Percentiles rank a stretch among this genome's conserved stretches.
Evolutionary conservation across 2,113 vertebrate species (phyloP).

Genomic region (Argyrosomus japonicus): DNA sequence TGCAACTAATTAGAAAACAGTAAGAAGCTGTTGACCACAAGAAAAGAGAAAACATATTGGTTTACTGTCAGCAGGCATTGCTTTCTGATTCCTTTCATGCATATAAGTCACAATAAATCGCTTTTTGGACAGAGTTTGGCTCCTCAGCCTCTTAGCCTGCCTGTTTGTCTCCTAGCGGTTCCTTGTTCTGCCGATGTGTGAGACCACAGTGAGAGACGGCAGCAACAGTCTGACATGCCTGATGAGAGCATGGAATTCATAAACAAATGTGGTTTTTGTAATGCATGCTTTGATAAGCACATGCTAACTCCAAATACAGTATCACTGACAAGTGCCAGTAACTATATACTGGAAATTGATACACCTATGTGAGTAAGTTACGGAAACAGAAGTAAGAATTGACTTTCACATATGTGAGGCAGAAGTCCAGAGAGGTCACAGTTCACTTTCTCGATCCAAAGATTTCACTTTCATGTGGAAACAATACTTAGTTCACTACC

Average conservation of each 20-base stretch:
- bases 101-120: slow-evolving; percentile 42
- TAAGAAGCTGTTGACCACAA: slow-evolving; percentile 56
- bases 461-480: slow-evolving; percentile 75
- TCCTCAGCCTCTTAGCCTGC: neutral
- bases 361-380: neutral
- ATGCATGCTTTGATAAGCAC: slow-evolving; percentile 23
- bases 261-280: slow-evolving; percentile 43
- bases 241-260: slow-evolving; percentile 26
- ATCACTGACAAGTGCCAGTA: neutral
- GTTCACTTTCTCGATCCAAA: slow-evolving; percentile 41
- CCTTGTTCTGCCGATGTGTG: slow-evolving; percentile 21
- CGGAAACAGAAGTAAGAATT: slow-evolving; percentile 6
- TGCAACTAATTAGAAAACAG: slow-evolving; percentile 69
- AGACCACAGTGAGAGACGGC: slow-evolving; percentile 50
- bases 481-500: slow-evolving; percentile 51
- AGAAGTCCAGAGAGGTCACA: slow-evolving; percentile 47
- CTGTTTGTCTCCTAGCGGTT: slow-evolving; percentile 1
- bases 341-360: neutral
- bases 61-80: slow-evolving; percentile 42
- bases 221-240: slow-evolving; percentile 21
- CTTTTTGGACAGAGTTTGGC: slow-evolving; percentile 31
- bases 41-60: slow-evolving; percentile 45
- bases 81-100: slow-evolving; percentile 36
- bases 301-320: neutral
- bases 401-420: slow-evolving; percentile 40